Percentiles rank a stretch among this genome's conserved stretches.
These are phyloP conservation scores for Meteorus cinctellus DNA, from an alignment of 2,888 invertebrate species.

Conservation along the genomic window DNA sequence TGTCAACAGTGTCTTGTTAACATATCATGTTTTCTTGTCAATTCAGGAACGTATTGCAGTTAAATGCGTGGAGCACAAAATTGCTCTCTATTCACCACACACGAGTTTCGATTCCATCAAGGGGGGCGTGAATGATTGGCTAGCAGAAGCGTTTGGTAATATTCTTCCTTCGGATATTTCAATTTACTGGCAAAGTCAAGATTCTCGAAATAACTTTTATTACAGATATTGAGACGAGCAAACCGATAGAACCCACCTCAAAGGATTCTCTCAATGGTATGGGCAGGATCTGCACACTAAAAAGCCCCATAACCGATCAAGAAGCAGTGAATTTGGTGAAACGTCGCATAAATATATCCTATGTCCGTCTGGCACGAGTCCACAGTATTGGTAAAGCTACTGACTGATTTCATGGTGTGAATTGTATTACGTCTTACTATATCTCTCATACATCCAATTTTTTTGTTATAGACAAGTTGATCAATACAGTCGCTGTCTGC, in stretches of 20 bases:
- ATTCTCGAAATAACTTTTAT: background rate
- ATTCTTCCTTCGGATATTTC: too few relatives aligned
- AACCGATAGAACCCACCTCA: constrained; percentile 63
- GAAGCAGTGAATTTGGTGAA: constrained; percentile 82
- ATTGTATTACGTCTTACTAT: too few relatives aligned
- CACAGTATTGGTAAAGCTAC: constrained; percentile 66
- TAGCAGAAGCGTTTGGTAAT: constrained; percentile 80
- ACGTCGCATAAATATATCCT: constrained; percentile 79
- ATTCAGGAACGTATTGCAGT: constrained; percentile 85
- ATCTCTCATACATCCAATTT: background rate
- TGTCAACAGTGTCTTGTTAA: background rate
- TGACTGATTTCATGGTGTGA: background rate
- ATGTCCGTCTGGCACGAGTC: constrained; percentile 84
- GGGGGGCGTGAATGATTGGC: constrained; percentile 95
- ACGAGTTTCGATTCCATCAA: constrained; percentile 89
- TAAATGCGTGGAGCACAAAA: constrained; percentile 86
- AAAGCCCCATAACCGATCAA: constrained; percentile 75
- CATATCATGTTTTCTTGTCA: background rate
- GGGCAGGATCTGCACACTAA: constrained; percentile 77
- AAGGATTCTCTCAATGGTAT: constrained; percentile 73
- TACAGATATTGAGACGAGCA: constrained; percentile 58
- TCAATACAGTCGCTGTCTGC: constrained; percentile 85
- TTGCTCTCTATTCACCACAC: constrained; percentile 94
- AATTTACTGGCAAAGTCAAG: too few relatives aligned
- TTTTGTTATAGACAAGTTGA: constrained; percentile 73